phyloP scores from a whole-genome alignment of 2,797 vertebrate species.

The Ibycter americanus region DNA sequence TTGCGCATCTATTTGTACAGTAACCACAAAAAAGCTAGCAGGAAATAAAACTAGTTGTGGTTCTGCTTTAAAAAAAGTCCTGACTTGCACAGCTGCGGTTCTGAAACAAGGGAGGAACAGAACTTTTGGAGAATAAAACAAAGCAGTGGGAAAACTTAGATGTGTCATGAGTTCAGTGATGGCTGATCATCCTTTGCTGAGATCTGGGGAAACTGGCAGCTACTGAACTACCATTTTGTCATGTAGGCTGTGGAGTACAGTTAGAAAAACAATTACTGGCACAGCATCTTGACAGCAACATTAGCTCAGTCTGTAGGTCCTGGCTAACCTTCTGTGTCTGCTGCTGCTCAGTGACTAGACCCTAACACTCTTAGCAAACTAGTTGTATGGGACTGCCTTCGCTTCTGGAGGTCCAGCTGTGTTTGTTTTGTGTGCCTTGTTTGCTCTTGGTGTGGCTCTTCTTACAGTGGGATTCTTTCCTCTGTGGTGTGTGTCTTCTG shows the following conservation, averaged over 20 bases:
- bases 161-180: neutral
- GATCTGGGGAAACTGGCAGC: neutral
- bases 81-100: neutral
- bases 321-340: neutral
- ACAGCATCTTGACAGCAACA: neutral
- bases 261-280: neutral
- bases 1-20: neutral
- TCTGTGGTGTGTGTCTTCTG: conserved; percentile 45
- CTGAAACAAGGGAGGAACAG: neutral
- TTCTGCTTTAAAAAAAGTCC: neutral
- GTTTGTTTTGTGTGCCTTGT: neutral
- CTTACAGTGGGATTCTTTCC: conserved; percentile 50
- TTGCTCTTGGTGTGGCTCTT: conserved; percentile 55
- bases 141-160: conserved; percentile 63
- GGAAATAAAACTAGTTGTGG: neutral
- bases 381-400: neutral
- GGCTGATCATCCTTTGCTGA: neutral
- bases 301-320: neutral
- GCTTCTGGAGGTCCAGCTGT: neutral
- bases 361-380: neutral
- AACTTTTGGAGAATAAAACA: neutral
- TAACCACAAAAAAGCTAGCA: neutral
- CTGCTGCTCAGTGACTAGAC: neutral
- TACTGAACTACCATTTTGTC: neutral
- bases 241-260: rapidly evolving